phyloP scores from a whole-genome alignment of 2,797 vertebrate genomes.

The Karalla daura region DNA sequence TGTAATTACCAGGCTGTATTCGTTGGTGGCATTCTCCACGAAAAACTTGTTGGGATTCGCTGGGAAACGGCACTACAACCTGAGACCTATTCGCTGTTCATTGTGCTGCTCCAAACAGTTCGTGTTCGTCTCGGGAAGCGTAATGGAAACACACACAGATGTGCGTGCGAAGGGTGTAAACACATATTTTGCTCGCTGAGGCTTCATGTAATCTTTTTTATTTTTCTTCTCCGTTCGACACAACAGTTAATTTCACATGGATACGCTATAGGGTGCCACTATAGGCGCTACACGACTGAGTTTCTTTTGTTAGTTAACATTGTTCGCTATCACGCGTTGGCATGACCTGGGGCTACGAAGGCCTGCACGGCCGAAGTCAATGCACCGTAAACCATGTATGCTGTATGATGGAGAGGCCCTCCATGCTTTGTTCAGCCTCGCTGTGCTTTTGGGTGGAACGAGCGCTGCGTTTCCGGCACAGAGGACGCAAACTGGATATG shows the following conservation, averaged over 20 bases:
- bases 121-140: neutral
- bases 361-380: slow-evolving; percentile 29
- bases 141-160: neutral
- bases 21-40: no score
- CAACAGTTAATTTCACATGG: slow-evolving; percentile 10
- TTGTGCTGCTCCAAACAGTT: neutral
- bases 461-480: slow-evolving; percentile 3
- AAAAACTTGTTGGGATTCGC: no score
- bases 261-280: neutral
- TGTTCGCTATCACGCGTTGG: slow-evolving; percentile 13
- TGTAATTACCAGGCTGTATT: no score
- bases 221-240: no score
- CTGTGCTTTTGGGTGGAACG: slow-evolving; percentile 10
- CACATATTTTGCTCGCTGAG: neutral
- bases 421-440: slow-evolving; percentile 25
- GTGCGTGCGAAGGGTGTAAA: neutral
- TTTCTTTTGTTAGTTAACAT: slow-evolving; percentile 11
- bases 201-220: slow-evolving; percentile 19
- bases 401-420: slow-evolving; percentile 15
- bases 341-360: slow-evolving; percentile 33
- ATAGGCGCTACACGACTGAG: slow-evolving; percentile 2
- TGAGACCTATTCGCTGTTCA: neutral
- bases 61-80: no score
- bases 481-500: slow-evolving; percentile 1
- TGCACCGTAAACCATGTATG: slow-evolving; percentile 43